Evolutionary conservation across 1,140 invertebrate species (phyloP).

Genomic region (Pinna nobilis): DNA sequence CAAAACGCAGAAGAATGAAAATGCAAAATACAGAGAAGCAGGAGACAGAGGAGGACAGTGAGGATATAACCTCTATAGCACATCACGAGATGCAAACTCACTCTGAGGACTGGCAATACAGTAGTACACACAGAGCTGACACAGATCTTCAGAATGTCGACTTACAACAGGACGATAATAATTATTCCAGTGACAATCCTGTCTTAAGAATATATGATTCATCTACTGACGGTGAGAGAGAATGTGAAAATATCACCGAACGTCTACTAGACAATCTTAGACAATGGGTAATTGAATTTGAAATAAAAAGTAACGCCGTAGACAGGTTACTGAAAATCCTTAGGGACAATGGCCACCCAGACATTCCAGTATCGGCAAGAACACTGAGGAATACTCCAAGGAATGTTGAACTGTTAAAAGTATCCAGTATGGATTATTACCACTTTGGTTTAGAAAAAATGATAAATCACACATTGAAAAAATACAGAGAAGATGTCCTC

Average conservation of each 20-base stretch:
- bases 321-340: slow-evolving; percentile 13
- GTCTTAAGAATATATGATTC: neutral
- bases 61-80: neutral
- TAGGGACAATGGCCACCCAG: slow-evolving; percentile 9
- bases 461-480: neutral
- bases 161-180: neutral
- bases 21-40: neutral
- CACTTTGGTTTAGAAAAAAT: slow-evolving; percentile 2
- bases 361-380: neutral
- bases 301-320: slow-evolving; percentile 14
- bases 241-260: neutral
- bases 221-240: neutral
- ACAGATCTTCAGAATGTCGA: neutral
- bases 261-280: neutral
- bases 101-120: neutral
- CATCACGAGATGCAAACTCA: neutral
- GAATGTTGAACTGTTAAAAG: neutral
- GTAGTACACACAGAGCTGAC: neutral
- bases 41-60: neutral
- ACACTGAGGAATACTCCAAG: slow-evolving; percentile 18
- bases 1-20: neutral
- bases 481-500: slow-evolving; percentile 2
- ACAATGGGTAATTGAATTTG: slow-evolving; percentile 1
- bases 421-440: slow-evolving; percentile 28
- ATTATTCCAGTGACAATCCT: neutral